Base-by-base conservation (phyloP, 2,888 invertebrate species). In the Pheosia gnoma region DNA sequence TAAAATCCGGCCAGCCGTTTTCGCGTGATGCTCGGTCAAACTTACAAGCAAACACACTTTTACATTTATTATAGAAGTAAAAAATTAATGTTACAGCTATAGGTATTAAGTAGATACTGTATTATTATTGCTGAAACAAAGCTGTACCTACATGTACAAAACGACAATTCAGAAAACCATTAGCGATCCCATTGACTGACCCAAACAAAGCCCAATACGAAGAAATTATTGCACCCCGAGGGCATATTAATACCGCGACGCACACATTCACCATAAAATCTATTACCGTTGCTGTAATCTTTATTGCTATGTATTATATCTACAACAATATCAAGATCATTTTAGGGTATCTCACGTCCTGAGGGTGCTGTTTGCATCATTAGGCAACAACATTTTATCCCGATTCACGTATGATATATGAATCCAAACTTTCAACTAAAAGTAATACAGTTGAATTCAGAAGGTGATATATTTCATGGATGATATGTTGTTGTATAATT, bases 231-330 rank as follows among this genome's bases (percentile, higher is more conserved):
- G 66, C 68, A 69, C 82, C 83, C 83, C 54, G 49, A 74, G 77
- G 83, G 77, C 79, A 77, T 80, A 81, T 81, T 79, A 83, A 81
- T 78, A 71, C 66, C 60, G 9, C 57, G 59, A 69, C 69, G 71
- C 67, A 77, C 75, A 77, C 72, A 77, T 71, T 64, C 59, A 70
- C 70, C 68, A 83, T 25, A 25, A 25, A 25, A 81, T 82, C 84
- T 80, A 83, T 86, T 82, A 81, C 78, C 71, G 77, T 75, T 80
- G 67, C 70, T 73, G 78, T 84, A 84, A 85, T 86, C 87, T 84
- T 86, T 86, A 85, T 84, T 87, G 81, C 81, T 79, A 80, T 77
- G 75, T 82, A 82, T 83, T 84, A 81, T 86, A 83, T 81, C 77
- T 77, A 70, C 72, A 59, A 77, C 73, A 71, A 77, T 82, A 84